Conservation (phyloP, 2,113 vertebrate genomes). For the Eclectus roratus region DNA sequence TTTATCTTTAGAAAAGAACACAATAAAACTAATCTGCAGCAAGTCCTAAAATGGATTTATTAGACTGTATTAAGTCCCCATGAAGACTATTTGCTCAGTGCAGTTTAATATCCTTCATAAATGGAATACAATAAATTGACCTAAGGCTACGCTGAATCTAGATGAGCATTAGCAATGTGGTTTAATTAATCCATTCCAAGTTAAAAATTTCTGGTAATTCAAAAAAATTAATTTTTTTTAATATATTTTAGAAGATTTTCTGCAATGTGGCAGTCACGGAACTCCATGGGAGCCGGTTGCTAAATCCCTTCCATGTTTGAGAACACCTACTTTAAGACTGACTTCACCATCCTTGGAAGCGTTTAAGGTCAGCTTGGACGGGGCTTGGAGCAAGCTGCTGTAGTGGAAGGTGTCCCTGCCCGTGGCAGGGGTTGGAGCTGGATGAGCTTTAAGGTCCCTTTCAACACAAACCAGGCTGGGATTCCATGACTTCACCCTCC, state of each 20-base stretch:
- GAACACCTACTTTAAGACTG: background rate
- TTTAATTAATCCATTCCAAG: background rate
- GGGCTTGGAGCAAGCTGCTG: background rate
- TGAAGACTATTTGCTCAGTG: background rate
- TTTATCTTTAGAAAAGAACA: background rate
- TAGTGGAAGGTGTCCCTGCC: background rate
- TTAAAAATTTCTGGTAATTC: background rate
- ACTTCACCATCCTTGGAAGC: background rate
- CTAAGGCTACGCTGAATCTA: background rate
- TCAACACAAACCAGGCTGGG: background rate
- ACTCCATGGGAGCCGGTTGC: background rate
- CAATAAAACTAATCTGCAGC: background rate
- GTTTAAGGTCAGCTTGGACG: background rate
- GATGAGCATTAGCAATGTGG: background rate
- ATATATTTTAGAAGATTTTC: background rate
- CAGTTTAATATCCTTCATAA: background rate
- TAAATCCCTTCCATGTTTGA: background rate
- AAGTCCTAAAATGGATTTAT: background rate
- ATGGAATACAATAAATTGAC: background rate
- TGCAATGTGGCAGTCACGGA: background rate
- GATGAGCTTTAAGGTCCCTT: background rate
- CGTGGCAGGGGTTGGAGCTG: background rate
- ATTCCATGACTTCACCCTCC: background rate
- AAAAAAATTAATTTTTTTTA: background rate
- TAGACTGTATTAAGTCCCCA: background rate